Conservation (phyloP, 2,113 vertebrate genomes). For the Tapirus terrestris region DNA sequence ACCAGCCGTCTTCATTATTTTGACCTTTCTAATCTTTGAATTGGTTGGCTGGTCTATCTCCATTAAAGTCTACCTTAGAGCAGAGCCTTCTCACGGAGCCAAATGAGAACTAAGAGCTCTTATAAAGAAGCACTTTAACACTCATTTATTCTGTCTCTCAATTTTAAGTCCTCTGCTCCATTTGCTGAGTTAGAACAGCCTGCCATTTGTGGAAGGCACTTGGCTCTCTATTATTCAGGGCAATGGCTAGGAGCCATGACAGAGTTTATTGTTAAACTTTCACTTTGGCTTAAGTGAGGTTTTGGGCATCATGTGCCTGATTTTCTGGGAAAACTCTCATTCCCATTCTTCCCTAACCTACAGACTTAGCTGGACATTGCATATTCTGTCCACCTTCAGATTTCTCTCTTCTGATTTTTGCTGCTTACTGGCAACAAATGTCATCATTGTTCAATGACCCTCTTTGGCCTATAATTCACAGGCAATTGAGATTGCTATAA, state of each 20-base stretch:
- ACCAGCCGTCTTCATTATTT: not conserved
- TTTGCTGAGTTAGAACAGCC: not conserved
- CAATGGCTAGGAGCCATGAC: not conserved
- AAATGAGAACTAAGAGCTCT: conserved; percentile 3
- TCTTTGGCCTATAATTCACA: not conserved
- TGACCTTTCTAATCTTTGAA: not conserved
- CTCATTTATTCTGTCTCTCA: conserved; percentile 35
- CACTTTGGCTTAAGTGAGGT: not conserved
- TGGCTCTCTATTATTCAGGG: not conserved
- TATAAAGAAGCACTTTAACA: not conserved
- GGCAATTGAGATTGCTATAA: not conserved
- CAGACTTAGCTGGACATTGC: not conserved
- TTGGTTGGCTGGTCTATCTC: not conserved
- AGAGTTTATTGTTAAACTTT: not conserved
- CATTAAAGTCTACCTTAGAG: not conserved
- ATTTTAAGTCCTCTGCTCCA: conserved; percentile 26
- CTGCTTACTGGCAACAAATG: not conserved
- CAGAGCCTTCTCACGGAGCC: not conserved
- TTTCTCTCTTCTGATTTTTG: not conserved
- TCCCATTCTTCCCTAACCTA: not conserved
- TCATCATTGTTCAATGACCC: not conserved
- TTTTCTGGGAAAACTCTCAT: not conserved
- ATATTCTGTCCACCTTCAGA: not conserved
- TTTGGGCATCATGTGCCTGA: not conserved
- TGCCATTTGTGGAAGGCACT: not conserved